Percentiles rank a stretch among this genome's conserved stretches.
Evolutionary conservation across 2,113 vertebrate species (phyloP).

Genomic region (Eulemur rufifrons): DNA sequence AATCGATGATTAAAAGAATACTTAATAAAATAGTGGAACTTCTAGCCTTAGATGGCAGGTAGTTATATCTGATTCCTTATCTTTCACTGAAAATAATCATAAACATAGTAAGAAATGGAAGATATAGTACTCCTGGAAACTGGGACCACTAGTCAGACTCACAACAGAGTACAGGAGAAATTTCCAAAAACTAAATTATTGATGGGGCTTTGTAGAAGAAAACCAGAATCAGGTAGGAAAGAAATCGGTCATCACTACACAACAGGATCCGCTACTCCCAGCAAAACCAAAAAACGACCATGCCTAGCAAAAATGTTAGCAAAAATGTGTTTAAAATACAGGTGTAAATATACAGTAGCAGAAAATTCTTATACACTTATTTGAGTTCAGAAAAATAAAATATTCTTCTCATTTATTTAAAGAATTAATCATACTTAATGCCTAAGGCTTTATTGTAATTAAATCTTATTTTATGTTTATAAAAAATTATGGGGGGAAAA

Average conservation of each 20-base stretch:
- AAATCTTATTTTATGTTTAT: not conserved
- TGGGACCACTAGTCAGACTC: not conserved
- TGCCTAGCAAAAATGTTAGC: not conserved
- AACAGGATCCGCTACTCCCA: not conserved
- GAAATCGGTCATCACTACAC: accelerated
- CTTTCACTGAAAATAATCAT: not conserved
- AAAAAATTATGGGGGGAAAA: not conserved
- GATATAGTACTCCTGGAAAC: not conserved
- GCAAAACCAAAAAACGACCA: not conserved
- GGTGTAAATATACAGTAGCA: not conserved
- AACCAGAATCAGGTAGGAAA: not conserved
- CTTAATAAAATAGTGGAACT: not conserved
- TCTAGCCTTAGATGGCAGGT: not conserved
- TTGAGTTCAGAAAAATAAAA: not conserved
- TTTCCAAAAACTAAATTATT: not conserved
- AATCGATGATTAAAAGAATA: not conserved
- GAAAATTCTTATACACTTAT: not conserved
- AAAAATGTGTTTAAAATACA: not conserved
- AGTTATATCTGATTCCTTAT: not conserved
- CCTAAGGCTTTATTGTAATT: not conserved
- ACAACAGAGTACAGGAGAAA: not conserved
- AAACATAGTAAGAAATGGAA: not conserved
- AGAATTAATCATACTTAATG: not conserved
- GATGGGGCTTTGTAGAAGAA: not conserved
- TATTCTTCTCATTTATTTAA: not conserved